Base-by-base conservation (phyloP, 2,888 invertebrate species). In the Leucoma salicis region DNA sequence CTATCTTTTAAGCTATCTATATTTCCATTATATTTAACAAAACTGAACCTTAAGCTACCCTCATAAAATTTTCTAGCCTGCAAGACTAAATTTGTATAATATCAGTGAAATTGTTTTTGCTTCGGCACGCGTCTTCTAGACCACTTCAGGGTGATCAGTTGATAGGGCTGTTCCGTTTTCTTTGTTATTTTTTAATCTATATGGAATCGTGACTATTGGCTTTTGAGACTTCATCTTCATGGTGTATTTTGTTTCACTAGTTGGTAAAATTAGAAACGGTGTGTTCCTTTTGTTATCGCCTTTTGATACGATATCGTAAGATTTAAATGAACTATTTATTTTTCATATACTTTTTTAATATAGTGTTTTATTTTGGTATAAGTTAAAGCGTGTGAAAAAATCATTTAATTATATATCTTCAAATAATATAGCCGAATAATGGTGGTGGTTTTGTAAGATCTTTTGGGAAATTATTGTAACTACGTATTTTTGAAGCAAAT, bases 81-180 rank as follows among this genome's bases (percentile, higher is more conserved):
- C 25, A 53, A n/a, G 16, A 24, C 8, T 49, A 58, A 55, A 35
- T 46, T 71, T 57, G 70, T 74, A 49, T 53, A 57, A 49, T 71
- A 69, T 58, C 49, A 66, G 67, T 67, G 73, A 78, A 83, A 85
- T 81, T 81, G 77, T 76, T 75, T 74, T 72, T 66, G 70, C 73
- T 71, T 64, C 65, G 72, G 82, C 80, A 81, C 85, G 83, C 78
- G 84, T 65, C 66, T 70, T 61, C 69, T 72, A 71, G 74, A 73
- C 75, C 53, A 62, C 55, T 58, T 51, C 53, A 54, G 61, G 62
- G 61, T 70, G 69, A 69, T 67, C 69, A 67, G 60, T 63, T 47
- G 47, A 40, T 64, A 72, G 72, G 74, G 75, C 47, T 69, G 70
- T 57, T 60, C 53, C 46, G 31, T 46, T 49, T 44, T 49, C 40